Evolutionary conservation across 2,888 invertebrate species (phyloP).

Genomic region (Cheiracanthium punctorium): DNA sequence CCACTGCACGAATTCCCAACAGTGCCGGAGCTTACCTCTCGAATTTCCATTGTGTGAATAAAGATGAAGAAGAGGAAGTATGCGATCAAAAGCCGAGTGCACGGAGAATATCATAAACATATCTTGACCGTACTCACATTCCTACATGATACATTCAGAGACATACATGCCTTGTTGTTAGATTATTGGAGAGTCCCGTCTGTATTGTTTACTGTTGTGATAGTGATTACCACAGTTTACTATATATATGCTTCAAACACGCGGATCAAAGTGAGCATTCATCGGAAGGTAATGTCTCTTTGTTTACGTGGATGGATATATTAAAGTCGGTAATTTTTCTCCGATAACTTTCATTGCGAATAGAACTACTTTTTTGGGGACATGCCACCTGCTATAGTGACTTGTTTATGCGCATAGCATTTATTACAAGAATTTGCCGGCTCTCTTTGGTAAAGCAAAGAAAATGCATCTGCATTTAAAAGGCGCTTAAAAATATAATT

Average conservation of each 20-base stretch:
- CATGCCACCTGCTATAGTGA: no score
- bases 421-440: no score
- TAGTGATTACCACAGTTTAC: constrained; percentile 30
- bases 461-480: no score
- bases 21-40: background rate
- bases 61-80: constrained; percentile 46
- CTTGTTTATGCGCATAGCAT: no score
- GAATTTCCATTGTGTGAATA: constrained; percentile 1
- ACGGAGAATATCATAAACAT: constrained; percentile 34
- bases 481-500: no score
- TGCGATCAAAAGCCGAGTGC: constrained; percentile 23
- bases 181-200: constrained; percentile 5
- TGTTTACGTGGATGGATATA: no score
- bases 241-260: constrained; percentile 38
- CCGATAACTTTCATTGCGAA: no score
- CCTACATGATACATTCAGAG: constrained; percentile 47
- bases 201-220: constrained; percentile 4
- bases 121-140: constrained; percentile 42
- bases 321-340: no score
- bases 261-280: constrained; percentile 52
- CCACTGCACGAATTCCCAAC: constrained; percentile 23
- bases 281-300: constrained; percentile 44
- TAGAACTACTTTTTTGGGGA: no score
- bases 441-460: no score
- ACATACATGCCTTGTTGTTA: constrained; percentile 35